Conservation (phyloP, 2,113 vertebrate species). For the Mastomys natalensis region DNA sequence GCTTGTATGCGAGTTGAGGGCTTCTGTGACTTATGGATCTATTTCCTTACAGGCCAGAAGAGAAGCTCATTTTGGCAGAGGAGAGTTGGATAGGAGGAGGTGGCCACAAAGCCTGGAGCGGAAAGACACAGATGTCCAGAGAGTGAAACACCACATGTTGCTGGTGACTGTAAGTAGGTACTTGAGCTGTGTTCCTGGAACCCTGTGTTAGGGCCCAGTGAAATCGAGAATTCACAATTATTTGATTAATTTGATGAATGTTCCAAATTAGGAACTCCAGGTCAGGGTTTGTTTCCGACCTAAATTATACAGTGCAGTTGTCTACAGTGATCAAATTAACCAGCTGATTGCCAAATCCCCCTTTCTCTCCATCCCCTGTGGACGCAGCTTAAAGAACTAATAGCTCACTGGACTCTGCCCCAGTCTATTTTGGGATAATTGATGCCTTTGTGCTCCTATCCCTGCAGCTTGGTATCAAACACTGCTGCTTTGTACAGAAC, state of each 20-base stretch:
- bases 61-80: background rate
- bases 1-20: rapidly evolving
- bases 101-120: too few species aligned
- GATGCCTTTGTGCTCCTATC: constrained; percentile 77
- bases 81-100: background rate
- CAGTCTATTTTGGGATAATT: constrained; percentile 81
- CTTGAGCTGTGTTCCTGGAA: constrained; percentile 42
- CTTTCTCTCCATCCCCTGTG: constrained; percentile 74
- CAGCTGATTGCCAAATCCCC: constrained; percentile 78
- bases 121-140: constrained; percentile 5
- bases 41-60: background rate
- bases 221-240: constrained; percentile 72
- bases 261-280: constrained; percentile 78
- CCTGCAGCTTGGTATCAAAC: constrained; percentile 77
- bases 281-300: constrained; percentile 77
- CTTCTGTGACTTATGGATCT: background rate
- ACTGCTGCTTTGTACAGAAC: constrained; percentile 81
- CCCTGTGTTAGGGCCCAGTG: constrained; percentile 63
- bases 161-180: constrained; percentile 50
- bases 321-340: constrained; percentile 82
- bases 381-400: constrained; percentile 78
- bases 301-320: constrained; percentile 80
- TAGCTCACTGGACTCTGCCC: constrained; percentile 77
- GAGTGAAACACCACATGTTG: background rate
- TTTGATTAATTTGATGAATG: constrained; percentile 82